A percentile compares a stretch with the other conserved stretches of the same genome.
phyloP scores from a whole-genome alignment of 2,888 invertebrate species.

The Acleris cristana region DNA sequence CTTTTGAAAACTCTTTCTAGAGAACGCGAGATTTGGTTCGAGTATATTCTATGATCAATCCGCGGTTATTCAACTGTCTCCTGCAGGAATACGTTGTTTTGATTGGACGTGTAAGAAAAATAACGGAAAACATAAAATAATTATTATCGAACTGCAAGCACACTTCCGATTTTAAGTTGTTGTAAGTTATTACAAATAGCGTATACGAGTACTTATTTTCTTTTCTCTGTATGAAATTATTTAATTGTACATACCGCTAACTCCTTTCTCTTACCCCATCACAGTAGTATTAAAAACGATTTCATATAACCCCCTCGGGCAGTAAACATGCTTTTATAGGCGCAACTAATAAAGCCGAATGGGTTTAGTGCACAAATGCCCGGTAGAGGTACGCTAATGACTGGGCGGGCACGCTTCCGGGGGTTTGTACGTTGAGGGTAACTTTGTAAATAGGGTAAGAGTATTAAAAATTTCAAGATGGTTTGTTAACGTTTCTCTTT shows the following conservation, averaged over 20 bases:
- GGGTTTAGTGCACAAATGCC: conserved; percentile 23
- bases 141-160: too few species aligned
- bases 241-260: not conserved
- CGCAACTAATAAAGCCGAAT: conserved; percentile 74
- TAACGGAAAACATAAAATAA: too few species aligned
- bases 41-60: too few species aligned
- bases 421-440: not conserved
- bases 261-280: conserved; percentile 37
- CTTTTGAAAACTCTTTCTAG: too few species aligned
- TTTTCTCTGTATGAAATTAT: not conserved
- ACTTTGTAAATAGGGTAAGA: too few species aligned
- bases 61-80: too few species aligned
- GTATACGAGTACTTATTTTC: not conserved
- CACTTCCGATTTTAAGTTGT: too few species aligned
- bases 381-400: conserved; percentile 29
- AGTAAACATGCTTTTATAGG: conserved; percentile 75
- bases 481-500: too few species aligned
- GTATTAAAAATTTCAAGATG: too few species aligned
- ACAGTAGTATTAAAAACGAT: conserved; percentile 64
- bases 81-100: too few species aligned
- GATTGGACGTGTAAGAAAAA: too few species aligned
- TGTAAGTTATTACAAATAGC: not conserved
- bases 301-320: conserved; percentile 55
- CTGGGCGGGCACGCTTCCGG: conserved; percentile 28
- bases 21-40: too few species aligned